phyloP scores from a whole-genome alignment of 2,888 invertebrate genomes.

The Acheta domesticus region DNA sequence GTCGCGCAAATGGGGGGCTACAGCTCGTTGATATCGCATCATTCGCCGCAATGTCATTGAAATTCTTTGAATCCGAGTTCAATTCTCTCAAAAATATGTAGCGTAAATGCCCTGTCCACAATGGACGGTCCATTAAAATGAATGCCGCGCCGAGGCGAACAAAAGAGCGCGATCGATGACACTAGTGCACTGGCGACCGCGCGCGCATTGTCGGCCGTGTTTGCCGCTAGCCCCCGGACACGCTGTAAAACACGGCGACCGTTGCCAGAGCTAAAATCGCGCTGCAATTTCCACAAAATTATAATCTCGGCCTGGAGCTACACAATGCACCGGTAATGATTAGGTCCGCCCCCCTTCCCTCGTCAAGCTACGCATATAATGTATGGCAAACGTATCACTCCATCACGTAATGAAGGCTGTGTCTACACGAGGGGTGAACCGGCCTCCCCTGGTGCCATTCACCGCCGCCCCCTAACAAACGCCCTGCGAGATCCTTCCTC shows the following conservation, averaged over 20 bases:
- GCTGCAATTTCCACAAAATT: neutral
- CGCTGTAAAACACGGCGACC: neutral
- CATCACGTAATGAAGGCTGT: slow-evolving; percentile 18
- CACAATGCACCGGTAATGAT: slow-evolving; percentile 1
- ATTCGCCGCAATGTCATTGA: neutral
- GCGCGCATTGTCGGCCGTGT: neutral
- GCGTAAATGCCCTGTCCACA: neutral
- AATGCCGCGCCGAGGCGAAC: neutral
- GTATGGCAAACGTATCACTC: slow-evolving; percentile 18
- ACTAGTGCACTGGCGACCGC: neutral
- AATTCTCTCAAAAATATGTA: neutral
- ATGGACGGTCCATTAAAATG: neutral
- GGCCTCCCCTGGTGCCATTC: neutral
- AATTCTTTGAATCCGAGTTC: neutral
- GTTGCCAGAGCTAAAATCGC: neutral
- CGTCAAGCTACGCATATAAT: neutral
- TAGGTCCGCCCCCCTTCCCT: neutral
- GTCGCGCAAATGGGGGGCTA: neutral
- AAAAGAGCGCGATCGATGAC: neutral
- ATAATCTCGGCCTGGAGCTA: neutral
- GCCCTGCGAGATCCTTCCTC: neutral
- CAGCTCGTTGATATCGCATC: neutral
- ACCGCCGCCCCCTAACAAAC: neutral
- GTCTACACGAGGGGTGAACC: neutral
- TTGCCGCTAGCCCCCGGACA: too few relatives aligned